Base-by-base conservation (phyloP, 2,888 invertebrate genomes). In the Nesidiocoris tenuis region DNA sequence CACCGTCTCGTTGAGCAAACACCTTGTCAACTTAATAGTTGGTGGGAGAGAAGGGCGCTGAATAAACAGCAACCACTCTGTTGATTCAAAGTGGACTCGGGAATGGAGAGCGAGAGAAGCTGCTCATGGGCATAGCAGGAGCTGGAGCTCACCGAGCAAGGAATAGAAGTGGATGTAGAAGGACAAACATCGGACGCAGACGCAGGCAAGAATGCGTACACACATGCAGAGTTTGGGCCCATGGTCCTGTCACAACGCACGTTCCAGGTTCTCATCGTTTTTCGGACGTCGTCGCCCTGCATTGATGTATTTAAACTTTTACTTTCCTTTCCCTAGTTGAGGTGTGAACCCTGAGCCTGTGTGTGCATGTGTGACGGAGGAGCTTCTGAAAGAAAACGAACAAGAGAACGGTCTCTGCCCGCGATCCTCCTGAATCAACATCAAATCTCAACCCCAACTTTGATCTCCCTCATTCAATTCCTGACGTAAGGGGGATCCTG, bases 11-110 rank as follows among this genome's bases (percentile, higher is more conserved):
- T 70, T 70, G 70, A 70, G 70, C 70, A 70, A 70, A 70, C 70
- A 70, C 70, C 70, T 70, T 72, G 72, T 72, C 72, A 72, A 72
- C 72, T 72, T 72, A 72, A 72, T 72, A 72, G 72, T 72, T 63
- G 72, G 72, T 72, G 72, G 72, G 72, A 72, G 72, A 72, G 72
- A 72, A 72, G 72, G 72, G 72, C 70, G 64, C 72, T 72, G 72
- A 72, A 72, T 64, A 72, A 72, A 72, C 72, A 72, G 63, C n/a
- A 39, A 39, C 39, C 39, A 64, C 22, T 63, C 61, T 72, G 72
- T 72, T 72, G 72, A 72, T 72, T 72, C 63, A 72, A 72, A 72
- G 72, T 72, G 72, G 72, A 72, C 72, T 56, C 54, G 39, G 59
- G 70, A 67, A 55, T 55, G 67, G 67, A 67, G 70, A 59, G 59